phyloP scores from a whole-genome alignment of 2,888 invertebrate genomes.

The Parasteatoda lunata region DNA sequence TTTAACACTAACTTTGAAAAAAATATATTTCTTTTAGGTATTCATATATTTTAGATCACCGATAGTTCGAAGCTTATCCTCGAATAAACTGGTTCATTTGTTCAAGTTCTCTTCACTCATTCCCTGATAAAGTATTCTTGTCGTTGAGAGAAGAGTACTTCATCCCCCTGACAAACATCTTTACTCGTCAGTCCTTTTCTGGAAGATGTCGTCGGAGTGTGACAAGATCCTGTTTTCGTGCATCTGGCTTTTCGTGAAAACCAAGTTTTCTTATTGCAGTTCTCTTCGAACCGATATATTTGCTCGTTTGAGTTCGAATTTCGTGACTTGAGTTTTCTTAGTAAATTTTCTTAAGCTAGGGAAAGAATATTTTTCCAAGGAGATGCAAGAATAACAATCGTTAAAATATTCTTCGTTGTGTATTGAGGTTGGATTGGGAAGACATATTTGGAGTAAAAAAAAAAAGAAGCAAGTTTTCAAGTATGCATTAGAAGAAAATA shows the following conservation, averaged over 20 bases:
- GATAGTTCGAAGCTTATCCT: no score
- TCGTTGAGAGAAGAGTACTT: slow-evolving; percentile 9
- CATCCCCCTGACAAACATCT: slow-evolving; percentile 27
- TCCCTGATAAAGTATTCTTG: slow-evolving; percentile 28
- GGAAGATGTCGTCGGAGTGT: slow-evolving; percentile 18
- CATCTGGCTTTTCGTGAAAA: slow-evolving; percentile 30
- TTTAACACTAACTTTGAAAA: no score
- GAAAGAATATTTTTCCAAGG: not conserved
- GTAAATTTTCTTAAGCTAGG: not conserved
- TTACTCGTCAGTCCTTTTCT: not conserved
- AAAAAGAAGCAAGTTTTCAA: no score
- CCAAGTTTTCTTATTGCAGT: slow-evolving; percentile 34
- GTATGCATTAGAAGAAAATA: no score
- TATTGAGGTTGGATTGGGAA: no score
- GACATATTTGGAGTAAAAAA: no score
- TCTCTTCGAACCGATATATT: slow-evolving; percentile 30
- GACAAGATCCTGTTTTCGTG: slow-evolving; percentile 50
- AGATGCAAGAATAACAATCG: not conserved
- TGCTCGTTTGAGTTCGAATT: slow-evolving; percentile 38
- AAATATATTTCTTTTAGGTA: no score
- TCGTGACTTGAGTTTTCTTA: slow-evolving; percentile 36
- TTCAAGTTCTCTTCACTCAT: no score
- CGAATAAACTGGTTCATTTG: no score
- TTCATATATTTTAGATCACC: no score
- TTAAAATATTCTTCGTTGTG: no score